Conservation (phyloP, 2,888 invertebrate genomes). For the Drosophila cognata region DNA sequence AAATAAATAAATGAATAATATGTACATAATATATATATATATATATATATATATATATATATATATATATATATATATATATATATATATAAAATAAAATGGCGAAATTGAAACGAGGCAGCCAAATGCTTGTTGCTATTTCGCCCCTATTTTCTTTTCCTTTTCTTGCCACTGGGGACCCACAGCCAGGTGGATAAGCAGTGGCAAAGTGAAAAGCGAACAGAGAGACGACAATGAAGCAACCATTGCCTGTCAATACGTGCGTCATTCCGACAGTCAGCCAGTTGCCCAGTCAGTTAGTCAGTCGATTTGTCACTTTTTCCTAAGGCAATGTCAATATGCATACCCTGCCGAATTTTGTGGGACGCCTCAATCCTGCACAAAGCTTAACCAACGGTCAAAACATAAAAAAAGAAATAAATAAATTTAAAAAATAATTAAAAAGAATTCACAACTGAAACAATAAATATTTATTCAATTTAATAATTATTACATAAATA, state of each 20-base stretch:
- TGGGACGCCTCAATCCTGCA: background rate
- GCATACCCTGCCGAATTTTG: slow-evolving; percentile 23
- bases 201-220: slow-evolving; percentile 19
- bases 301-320: slow-evolving; percentile 50
- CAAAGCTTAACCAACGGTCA: background rate
- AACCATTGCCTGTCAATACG: slow-evolving; percentile 46
- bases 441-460: background rate
- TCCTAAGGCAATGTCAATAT: slow-evolving; percentile 44
- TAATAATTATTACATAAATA: background rate
- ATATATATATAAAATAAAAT: slow-evolving; percentile 64
- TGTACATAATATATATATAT: background rate
- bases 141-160: slow-evolving; percentile 9
- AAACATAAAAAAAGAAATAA: background rate
- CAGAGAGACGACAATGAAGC: slow-evolving; percentile 44
- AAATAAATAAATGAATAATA: slow-evolving; percentile 51
- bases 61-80: background rate
- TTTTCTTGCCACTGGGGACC: slow-evolving; percentile 42
- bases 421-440: background rate
- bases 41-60: background rate
- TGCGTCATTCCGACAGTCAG: slow-evolving; percentile 33
- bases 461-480: background rate
- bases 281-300: slow-evolving; percentile 18
- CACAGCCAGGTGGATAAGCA: slow-evolving; percentile 46
- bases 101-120: slow-evolving; percentile 60
- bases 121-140: slow-evolving; percentile 68